Conservation (phyloP, 2,797 vertebrate genomes). For the Merluccius polli region DNA sequence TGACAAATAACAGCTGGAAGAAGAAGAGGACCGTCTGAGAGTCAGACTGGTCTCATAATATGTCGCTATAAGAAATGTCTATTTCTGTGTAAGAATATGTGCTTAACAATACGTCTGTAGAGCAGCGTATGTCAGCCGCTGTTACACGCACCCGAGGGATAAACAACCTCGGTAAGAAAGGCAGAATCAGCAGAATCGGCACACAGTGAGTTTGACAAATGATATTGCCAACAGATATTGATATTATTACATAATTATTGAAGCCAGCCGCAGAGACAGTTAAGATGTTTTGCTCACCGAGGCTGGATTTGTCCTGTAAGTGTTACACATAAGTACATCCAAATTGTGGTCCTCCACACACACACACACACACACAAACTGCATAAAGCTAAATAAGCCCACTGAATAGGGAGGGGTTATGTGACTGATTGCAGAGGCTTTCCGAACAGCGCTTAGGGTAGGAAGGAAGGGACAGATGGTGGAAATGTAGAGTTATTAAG, state of each 20-base stretch:
- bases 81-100: too few relatives aligned
- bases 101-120: background rate
- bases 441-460: background rate
- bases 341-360: too few relatives aligned
- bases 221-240: background rate
- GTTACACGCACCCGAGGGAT: background rate
- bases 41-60: too few relatives aligned
- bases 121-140: background rate
- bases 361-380: too few relatives aligned
- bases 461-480: background rate
- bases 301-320: too few relatives aligned
- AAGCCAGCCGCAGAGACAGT: too few relatives aligned
- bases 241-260: too few relatives aligned
- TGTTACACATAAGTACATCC: too few relatives aligned
- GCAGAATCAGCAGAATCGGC: background rate
- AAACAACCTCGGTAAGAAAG: too few relatives aligned
- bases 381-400: background rate
- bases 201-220: background rate
- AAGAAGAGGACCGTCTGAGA: background rate
- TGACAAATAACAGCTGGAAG: background rate
- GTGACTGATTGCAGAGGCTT: background rate
- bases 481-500: slow-evolving; percentile 1
- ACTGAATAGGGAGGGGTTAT: background rate
- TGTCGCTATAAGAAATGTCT: background rate
- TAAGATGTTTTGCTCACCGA: too few relatives aligned